Evolutionary conservation across 1,140 invertebrate genomes (phyloP).

Genomic region (Dolichoris vasculosae): DNA sequence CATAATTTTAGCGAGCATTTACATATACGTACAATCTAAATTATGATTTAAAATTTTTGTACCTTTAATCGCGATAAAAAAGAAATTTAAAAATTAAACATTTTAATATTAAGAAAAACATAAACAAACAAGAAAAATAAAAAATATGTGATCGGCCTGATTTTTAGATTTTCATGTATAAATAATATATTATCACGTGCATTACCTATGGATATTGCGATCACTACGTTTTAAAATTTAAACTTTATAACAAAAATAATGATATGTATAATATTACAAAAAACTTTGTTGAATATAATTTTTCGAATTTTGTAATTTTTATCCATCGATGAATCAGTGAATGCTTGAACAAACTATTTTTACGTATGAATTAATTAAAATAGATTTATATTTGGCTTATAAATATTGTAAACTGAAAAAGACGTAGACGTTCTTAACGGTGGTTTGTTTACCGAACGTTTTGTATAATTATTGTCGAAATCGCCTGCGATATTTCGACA

Average conservation of each 20-base stretch:
- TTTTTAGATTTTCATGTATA: constrained; percentile 46
- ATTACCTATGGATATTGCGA: constrained; percentile 48
- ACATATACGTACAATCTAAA: constrained; percentile 17
- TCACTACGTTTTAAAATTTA: constrained; percentile 18
- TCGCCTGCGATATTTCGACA: constrained; percentile 41
- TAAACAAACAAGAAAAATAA: neutral
- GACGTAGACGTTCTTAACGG: constrained; percentile 53
- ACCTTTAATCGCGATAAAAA: constrained; percentile 27
- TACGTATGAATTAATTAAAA: constrained; percentile 51
- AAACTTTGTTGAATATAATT: constrained; percentile 52
- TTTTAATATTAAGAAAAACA: constrained; percentile 11
- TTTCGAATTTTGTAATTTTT: constrained; percentile 46
- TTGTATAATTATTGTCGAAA: constrained; percentile 52
- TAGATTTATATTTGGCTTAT: constrained; percentile 53
- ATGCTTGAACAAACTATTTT: constrained; percentile 51
- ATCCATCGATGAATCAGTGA: constrained; percentile 38
- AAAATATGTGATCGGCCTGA: constrained; percentile 45
- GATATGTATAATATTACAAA: constrained; percentile 35
- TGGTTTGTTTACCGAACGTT: constrained; percentile 56
- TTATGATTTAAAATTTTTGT: constrained; percentile 47
- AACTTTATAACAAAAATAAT: constrained; percentile 30
- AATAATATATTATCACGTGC: constrained; percentile 14
- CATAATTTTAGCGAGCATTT: constrained; percentile 32
- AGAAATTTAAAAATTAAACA: neutral
- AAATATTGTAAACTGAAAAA: constrained; percentile 42